Evolutionary conservation across 2,888 invertebrate species (phyloP).

Genomic region (Tribolium freemani): DNA sequence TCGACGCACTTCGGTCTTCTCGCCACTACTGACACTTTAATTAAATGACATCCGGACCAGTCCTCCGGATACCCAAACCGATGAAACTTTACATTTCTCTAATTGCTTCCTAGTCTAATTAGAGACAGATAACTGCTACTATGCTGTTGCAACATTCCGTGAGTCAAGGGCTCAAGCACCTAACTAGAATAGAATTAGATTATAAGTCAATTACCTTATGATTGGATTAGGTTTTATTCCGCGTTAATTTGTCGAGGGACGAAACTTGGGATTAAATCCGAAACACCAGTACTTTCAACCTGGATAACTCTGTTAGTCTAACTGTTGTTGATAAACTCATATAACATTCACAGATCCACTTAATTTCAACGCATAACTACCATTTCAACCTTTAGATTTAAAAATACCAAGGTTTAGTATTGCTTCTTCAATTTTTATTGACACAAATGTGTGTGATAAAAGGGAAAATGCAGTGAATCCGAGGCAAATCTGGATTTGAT

Average conservation of each 20-base stretch:
- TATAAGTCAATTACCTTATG: conserved; percentile 40
- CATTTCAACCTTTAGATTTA: background rate
- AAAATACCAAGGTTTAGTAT: no score
- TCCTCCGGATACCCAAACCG: conserved; percentile 38
- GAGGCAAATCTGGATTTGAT: background rate
- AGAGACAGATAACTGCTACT: conserved; percentile 41
- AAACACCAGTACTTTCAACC: conserved; percentile 17
- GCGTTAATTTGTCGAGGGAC: conserved; percentile 40
- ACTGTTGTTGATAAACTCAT: conserved; percentile 23
- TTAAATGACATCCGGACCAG: conserved; percentile 46
- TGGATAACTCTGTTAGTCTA: conserved; percentile 16
- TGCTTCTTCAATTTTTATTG: background rate
- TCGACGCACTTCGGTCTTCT: conserved; percentile 43
- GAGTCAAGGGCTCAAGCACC: conserved; percentile 31
- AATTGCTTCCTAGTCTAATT: conserved; percentile 47
- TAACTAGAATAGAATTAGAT: conserved; percentile 39
- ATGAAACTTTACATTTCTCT: conserved; percentile 46
- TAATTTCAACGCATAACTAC: background rate
- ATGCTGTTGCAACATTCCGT: conserved; percentile 34
- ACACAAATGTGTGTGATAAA: background rate
- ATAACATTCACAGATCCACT: conserved; percentile 11
- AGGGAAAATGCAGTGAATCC: background rate
- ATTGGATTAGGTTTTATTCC: conserved; percentile 38
- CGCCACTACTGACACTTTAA: conserved; percentile 48
- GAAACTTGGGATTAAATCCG: conserved; percentile 30